Conservation (phyloP, 2,797 vertebrate genomes). For the Lindbergichthys nudifrons region DNA sequence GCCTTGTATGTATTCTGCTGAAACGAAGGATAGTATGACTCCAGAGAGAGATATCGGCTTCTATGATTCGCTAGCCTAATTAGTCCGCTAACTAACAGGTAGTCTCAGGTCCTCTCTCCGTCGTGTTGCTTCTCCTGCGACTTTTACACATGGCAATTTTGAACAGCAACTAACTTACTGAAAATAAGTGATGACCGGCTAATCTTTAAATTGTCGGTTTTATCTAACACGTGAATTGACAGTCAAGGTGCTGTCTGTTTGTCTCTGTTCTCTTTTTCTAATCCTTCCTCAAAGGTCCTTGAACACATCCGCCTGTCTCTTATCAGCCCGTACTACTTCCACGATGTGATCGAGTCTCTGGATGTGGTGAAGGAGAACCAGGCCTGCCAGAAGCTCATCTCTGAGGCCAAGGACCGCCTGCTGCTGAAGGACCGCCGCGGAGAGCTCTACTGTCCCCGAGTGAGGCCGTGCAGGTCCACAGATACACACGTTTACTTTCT, state of each 20-base stretch:
- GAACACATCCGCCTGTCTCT: constrained; percentile 86
- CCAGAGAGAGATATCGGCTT: constrained; percentile 1
- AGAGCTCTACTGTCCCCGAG: constrained; percentile 83
- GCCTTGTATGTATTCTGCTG: background rate
- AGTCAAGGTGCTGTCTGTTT: constrained; percentile 2
- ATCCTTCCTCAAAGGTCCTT: constrained; percentile 77
- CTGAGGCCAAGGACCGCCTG: constrained; percentile 88
- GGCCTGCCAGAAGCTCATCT: constrained; percentile 85
- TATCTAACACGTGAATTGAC: no score
- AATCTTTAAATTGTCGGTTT: background rate
- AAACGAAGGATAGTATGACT: background rate
- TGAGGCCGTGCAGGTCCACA: constrained; percentile 84
- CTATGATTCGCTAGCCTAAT: constrained; percentile 61
- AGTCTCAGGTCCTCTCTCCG: constrained; percentile 42
- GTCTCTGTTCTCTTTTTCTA: background rate
- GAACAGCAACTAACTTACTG: accelerated
- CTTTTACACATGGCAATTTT: background rate
- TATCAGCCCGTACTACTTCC: constrained; percentile 88
- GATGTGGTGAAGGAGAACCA: constrained; percentile 84
- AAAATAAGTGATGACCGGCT: background rate
- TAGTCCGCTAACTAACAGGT: constrained; percentile 51
- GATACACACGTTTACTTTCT: constrained; percentile 59
- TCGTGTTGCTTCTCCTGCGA: constrained; percentile 16
- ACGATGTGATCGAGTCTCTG: constrained; percentile 85
- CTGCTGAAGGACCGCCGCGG: constrained; percentile 87